Base-by-base conservation (phyloP, 2,888 invertebrate species). In the Autographa gamma region DNA sequence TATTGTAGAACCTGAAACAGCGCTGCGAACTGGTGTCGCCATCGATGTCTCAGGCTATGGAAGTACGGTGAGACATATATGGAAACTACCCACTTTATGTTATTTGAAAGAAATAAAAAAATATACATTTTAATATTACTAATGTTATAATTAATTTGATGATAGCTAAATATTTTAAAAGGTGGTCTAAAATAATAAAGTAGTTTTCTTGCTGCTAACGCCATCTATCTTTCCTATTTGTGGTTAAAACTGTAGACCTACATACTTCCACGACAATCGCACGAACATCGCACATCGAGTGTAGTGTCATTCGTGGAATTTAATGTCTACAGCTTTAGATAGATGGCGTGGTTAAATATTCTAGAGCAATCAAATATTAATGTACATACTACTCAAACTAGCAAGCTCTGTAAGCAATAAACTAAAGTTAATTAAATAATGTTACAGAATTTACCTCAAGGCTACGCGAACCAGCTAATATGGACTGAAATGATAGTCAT, bases 31-130 rank as follows among this genome's bases (percentile, higher is more conserved):
- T 4, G 88, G 87, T 13, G 74, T 80, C 25, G 31, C 71, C 0
- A 34, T 94, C 0, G 71, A 81, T 14, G 91, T 92, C 0, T 85
- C 91, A 2, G 93, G 94, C 2, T 94, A 90, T 90, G 92, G 89
- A 18, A 85, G 88, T 63, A 70, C 84, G 76, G 93, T 92, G 81
- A 81, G 85, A 76, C 16, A 34, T 38, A n/a, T 8, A 6, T 43
- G 16, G 43, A 16, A 43, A 43, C 16, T n/a, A 48, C 8, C n/a
- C 14, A 16, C 48, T 6, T n/a, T 7, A 6, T 7, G n/a, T 5
- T n/a, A 1, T 16, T 48, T 48, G 48, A n/a, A 16, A 48, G 48
- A 48, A 48, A 48, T n/a, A 48, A 48, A 5, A 3, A 48, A 48
- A 14, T n/a, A 6, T 5, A 43, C 2, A 16, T 16, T 43, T 43